phyloP scores from a whole-genome alignment of 1,140 invertebrate species.

The Drosophila mauritiana region DNA sequence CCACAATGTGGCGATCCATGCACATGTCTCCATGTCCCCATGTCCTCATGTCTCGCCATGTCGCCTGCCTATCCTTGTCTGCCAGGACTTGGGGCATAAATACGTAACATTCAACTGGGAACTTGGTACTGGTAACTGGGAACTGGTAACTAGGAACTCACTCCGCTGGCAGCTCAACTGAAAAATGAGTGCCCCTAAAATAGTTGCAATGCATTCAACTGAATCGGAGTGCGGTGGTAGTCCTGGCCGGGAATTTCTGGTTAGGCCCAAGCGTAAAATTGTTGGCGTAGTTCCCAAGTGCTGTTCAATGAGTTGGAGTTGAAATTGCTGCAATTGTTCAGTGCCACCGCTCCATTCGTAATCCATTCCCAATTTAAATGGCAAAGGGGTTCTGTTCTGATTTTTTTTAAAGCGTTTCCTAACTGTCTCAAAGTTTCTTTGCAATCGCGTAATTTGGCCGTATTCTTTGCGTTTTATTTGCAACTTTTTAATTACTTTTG shows the following conservation, averaged over 20 bases:
- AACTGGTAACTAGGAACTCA: constrained; percentile 1
- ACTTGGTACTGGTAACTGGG: not conserved
- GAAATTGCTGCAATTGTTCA: constrained; percentile 34
- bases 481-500: constrained; percentile 82
- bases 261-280: constrained; percentile 48
- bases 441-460: constrained; percentile 73
- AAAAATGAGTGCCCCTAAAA: constrained; percentile 58
- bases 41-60: constrained; percentile 19
- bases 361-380: constrained; percentile 1
- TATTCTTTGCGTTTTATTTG: constrained; percentile 60
- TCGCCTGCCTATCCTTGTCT: constrained; percentile 25
- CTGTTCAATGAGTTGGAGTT: constrained; percentile 55
- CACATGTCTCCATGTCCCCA: constrained; percentile 42
- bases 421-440: constrained; percentile 30
- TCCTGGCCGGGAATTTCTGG: constrained; percentile 41
- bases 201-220: constrained; percentile 55
- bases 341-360: constrained; percentile 1
- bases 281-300: constrained; percentile 41
- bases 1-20: constrained; percentile 56
- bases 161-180: constrained; percentile 28
- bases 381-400: not conserved
- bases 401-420: constrained; percentile 22
- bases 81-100: constrained; percentile 36
- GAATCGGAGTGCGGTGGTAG: constrained; percentile 15
- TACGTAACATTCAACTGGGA: constrained; percentile 21